Percentiles rank a stretch among this genome's conserved stretches.
Evolutionary conservation across 2,797 vertebrate species (phyloP).

Genomic region (Periophthalmus magnuspinnatus): DNA sequence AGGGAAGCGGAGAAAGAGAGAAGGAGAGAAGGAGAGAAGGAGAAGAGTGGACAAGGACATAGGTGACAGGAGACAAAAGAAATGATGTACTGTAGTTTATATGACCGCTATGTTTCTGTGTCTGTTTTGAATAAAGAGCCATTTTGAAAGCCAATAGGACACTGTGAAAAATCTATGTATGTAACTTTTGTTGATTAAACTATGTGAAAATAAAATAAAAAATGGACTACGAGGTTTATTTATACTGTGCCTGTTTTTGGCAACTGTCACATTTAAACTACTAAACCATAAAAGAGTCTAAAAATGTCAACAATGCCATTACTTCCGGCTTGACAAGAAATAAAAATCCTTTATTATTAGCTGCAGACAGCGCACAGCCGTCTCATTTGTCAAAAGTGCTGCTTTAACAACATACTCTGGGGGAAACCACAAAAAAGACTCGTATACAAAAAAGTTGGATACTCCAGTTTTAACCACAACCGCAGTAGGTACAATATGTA

Average conservation of each 20-base stretch:
- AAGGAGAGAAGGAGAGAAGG: background rate
- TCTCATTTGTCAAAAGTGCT: too few relatives aligned
- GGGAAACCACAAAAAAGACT: too few relatives aligned
- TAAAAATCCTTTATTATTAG: too few relatives aligned
- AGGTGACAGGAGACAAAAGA: background rate
- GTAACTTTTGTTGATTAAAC: background rate
- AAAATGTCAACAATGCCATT: background rate
- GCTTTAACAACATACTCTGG: too few relatives aligned
- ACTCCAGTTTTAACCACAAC: too few relatives aligned
- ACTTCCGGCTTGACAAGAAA: too few relatives aligned
- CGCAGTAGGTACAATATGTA: too few relatives aligned
- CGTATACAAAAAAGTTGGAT: too few relatives aligned
- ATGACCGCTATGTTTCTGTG: slow-evolving; percentile 4
- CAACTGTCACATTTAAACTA: background rate
- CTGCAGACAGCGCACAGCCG: too few relatives aligned
- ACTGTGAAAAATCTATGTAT: background rate
- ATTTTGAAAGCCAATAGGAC: background rate
- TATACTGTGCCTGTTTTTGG: background rate
- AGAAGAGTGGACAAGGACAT: slow-evolving; percentile 7
- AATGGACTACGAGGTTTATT: background rate
- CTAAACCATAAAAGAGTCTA: background rate
- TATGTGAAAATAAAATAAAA: background rate
- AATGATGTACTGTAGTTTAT: slow-evolving; percentile 22
- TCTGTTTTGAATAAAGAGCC: slow-evolving; percentile 37
- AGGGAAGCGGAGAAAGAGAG: background rate